Evolutionary conservation across 2,888 invertebrate species (phyloP).

Genomic region (Matsumyia berberina): DNA sequence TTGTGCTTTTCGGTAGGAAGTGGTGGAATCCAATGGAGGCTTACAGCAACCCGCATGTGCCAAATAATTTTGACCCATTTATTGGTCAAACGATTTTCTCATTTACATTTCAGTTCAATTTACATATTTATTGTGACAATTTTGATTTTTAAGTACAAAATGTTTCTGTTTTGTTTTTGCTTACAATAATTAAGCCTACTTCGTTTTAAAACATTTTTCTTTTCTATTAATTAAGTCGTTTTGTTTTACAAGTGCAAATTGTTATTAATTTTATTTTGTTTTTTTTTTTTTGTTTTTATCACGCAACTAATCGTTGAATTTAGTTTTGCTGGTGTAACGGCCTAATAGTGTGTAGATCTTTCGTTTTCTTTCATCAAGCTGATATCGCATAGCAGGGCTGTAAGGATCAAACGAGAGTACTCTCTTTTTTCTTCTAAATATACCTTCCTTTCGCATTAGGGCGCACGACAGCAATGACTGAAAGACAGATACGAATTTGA

Average conservation of each 20-base stretch:
- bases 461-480: conserved; percentile 87
- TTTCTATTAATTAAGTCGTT: conserved; percentile 37
- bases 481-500: background rate
- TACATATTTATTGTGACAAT: conserved; percentile 69
- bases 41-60: too few relatives aligned
- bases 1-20: too few relatives aligned
- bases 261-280: conserved; percentile 22
- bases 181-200: conserved; percentile 62
- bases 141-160: conserved; percentile 72
- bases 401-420: conserved; percentile 89
- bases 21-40: too few relatives aligned
- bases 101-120: conserved; percentile 67
- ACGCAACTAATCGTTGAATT: conserved; percentile 72
- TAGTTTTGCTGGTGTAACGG: conserved; percentile 66
- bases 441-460: conserved; percentile 88
- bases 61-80: too few relatives aligned
- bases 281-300: conserved; percentile 49
- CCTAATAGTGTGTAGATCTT: conserved; percentile 85
- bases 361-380: conserved; percentile 85
- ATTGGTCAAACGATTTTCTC: too few relatives aligned
- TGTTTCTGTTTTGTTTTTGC: conserved; percentile 46
- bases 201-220: conserved; percentile 56
- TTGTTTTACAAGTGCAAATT: conserved; percentile 52
- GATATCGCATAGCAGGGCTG: conserved; percentile 86
- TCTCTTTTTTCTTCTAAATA: conserved; percentile 89